Evolutionary conservation across 1,140 invertebrate species (phyloP).

Genomic region (Cydia pomonella): DNA sequence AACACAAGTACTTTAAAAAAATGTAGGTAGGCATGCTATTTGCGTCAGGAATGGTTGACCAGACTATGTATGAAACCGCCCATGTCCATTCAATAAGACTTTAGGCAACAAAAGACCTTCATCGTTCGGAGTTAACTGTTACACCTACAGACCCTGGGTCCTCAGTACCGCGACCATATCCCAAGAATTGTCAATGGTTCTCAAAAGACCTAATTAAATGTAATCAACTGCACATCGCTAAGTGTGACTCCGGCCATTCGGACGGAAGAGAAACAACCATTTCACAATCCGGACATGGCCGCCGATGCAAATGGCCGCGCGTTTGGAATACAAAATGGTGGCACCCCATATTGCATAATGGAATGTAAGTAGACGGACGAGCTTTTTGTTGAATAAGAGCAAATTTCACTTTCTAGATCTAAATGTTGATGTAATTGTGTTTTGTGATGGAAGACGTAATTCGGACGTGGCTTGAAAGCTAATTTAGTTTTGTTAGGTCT

Average conservation of each 20-base stretch:
- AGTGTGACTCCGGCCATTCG: constrained; percentile 34
- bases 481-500: constrained; percentile 35
- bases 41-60: no score
- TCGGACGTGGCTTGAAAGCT: not conserved
- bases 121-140: no score
- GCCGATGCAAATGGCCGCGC: constrained; percentile 61
- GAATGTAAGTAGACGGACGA: constrained; percentile 47
- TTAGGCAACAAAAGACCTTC: no score
- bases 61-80: no score
- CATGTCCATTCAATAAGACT: no score
- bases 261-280: constrained; percentile 76
- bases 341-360: constrained; percentile 75
- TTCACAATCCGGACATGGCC: constrained; percentile 71
- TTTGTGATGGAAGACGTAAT: constrained; percentile 9
- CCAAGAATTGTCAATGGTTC: not conserved
- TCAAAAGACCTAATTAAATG: constrained; percentile 15
- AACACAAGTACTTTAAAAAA: no score
- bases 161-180: not conserved
- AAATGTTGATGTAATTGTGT: constrained; percentile 46
- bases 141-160: no score
- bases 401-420: constrained; percentile 67
- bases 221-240: not conserved
- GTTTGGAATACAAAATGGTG: constrained; percentile 59
- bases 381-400: constrained; percentile 64
- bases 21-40: no score